These are phyloP conservation scores for Upupa epops DNA, from an alignment of 2,113 vertebrate genomes.

Conservation along the genomic window DNA sequence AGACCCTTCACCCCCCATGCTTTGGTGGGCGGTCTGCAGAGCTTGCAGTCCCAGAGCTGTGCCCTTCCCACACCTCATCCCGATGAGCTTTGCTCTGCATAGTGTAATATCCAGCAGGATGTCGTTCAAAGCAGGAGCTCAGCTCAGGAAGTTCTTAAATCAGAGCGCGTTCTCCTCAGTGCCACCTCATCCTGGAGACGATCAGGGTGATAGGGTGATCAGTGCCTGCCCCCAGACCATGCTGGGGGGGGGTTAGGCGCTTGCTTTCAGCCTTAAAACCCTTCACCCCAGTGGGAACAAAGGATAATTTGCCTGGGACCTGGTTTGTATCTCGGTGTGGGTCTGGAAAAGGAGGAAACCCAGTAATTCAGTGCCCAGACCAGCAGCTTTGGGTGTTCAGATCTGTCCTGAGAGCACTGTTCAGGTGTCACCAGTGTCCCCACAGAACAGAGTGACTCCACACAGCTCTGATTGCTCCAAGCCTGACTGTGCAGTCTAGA, in stretches of 20 bases:
- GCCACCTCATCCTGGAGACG: neutral
- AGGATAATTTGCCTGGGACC: neutral
- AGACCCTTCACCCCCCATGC: accelerated
- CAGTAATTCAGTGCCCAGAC: neutral
- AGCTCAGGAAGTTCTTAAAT: neutral
- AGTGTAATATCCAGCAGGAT: accelerated
- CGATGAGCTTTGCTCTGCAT: neutral
- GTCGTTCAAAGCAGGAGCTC: neutral
- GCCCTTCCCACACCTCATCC: neutral
- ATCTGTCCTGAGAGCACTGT: too few relatives aligned
- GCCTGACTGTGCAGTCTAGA: neutral
- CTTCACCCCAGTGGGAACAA: neutral
- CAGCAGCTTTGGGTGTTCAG: too few relatives aligned
- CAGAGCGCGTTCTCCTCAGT: neutral
- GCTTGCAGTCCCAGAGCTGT: neutral
- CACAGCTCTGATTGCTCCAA: neutral
- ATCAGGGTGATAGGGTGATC: neutral
- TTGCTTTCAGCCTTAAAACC: neutral
- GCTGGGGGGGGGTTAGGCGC: neutral
- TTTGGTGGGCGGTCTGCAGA: neutral
- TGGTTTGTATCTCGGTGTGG: neutral
- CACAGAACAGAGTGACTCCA: too few relatives aligned
- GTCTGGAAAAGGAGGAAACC: neutral
- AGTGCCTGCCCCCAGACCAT: accelerated
- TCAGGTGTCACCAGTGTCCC: too few relatives aligned